Evolutionary conservation across 2,888 invertebrate genomes (phyloP).

Genomic region (Norana najaformis): DNA sequence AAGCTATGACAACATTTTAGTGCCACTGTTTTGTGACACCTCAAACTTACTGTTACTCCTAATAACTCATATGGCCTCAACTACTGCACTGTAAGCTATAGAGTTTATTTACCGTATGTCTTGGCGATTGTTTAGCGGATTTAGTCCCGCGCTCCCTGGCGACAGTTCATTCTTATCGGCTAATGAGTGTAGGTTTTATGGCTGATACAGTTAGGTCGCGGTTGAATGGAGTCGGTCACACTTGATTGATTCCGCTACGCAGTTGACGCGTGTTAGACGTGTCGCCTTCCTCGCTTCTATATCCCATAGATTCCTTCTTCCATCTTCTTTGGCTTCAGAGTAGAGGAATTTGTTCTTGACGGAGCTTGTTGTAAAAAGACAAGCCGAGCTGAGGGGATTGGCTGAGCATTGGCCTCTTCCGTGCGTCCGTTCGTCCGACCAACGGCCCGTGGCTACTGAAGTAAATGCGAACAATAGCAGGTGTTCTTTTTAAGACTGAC

Average conservation of each 20-base stretch:
- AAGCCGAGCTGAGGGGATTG: not conserved
- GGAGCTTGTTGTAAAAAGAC: not conserved
- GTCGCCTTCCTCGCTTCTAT: not conserved
- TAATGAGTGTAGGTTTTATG: not conserved
- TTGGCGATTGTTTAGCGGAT: not conserved
- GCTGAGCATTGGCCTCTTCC: not conserved
- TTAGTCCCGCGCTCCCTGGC: not conserved
- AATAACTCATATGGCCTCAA: constrained; percentile 7
- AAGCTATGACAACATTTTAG: not conserved
- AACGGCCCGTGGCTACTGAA: not conserved
- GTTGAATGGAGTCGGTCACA: not conserved
- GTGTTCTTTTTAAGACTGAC: not conserved
- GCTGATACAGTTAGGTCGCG: not conserved
- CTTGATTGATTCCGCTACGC: not conserved
- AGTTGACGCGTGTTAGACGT: not conserved
- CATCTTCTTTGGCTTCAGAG: not conserved
- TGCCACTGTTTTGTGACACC: not conserved
- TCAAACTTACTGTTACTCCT: not conserved
- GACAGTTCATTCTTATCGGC: not conserved
- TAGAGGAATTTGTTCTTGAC: not conserved
- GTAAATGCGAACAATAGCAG: not conserved
- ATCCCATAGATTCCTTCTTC: not conserved
- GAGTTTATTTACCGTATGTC: not conserved
- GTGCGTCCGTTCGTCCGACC: not conserved
- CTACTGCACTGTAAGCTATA: not conserved